A percentile compares a stretch with the other conserved stretches of the same genome.
These are phyloP conservation scores for Apoderus coryli DNA, from an alignment of 2,888 invertebrate species.

Conservation along the genomic window DNA sequence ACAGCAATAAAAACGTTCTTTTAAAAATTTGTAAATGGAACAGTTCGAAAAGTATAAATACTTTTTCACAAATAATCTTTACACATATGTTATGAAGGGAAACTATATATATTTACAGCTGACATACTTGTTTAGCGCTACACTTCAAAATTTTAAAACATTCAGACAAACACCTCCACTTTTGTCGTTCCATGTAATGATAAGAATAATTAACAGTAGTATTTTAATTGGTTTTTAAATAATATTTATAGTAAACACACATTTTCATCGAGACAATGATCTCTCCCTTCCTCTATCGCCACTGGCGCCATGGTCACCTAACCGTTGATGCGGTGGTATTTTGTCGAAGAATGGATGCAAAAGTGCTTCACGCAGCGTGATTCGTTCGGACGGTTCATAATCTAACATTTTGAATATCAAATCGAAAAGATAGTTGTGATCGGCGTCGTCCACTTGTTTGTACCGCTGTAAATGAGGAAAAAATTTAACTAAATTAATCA, in stretches of 20 bases:
- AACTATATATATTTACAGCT: no score
- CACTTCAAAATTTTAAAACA: no score
- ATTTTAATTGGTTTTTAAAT: background rate
- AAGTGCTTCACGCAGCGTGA: conserved; percentile 77
- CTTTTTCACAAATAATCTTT: no score
- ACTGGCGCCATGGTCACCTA: conserved; percentile 40
- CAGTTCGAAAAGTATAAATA: no score
- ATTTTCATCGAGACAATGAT: conserved; percentile 53
- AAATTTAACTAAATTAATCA: no score
- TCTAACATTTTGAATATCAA: conserved; percentile 91
- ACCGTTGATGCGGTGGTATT: conserved; percentile 62
- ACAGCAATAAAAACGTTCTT: no score
- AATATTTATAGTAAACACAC: conserved; percentile 4
- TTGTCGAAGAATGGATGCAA: conserved; percentile 87
- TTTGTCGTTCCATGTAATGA: no score
- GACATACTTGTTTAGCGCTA: no score
- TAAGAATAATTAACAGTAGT: no score
- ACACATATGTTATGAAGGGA: no score
- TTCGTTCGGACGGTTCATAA: conserved; percentile 85
- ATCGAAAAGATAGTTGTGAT: conserved; percentile 88
- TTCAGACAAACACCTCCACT: no score
- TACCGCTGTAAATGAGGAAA: conserved; percentile 72
- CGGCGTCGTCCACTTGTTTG: conserved; percentile 72
- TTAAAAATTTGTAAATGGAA: no score
- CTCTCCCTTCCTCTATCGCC: conserved; percentile 45